Percentiles rank a stretch among this genome's conserved stretches.
Conservation (phyloP, 2,888 invertebrate genomes). For the Xestia ashworthii region DNA sequence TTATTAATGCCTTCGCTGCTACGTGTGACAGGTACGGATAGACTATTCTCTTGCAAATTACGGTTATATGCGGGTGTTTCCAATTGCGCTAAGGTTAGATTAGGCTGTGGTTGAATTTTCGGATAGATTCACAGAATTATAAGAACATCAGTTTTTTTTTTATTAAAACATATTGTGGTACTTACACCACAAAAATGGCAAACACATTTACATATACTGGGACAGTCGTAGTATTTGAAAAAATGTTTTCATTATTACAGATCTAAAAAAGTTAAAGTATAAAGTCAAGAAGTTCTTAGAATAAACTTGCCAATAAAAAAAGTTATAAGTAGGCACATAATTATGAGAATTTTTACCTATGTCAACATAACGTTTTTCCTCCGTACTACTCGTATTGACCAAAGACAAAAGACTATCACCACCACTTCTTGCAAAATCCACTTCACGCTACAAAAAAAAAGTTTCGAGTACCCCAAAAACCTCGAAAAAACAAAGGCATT, state of each 20-base stretch:
- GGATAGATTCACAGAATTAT: not conserved
- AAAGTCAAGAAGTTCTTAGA: not conserved
- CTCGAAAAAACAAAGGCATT: slow-evolving; percentile 43
- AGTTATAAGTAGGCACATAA: not conserved
- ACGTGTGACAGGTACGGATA: slow-evolving; percentile 63
- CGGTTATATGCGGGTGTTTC: slow-evolving; percentile 15
- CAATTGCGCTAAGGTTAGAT: slow-evolving; percentile 16
- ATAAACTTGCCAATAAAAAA: slow-evolving; percentile 2
- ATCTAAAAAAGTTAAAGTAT: not conserved
- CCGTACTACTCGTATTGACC: not conserved
- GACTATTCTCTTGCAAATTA: slow-evolving; percentile 53
- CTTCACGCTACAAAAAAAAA: slow-evolving; percentile 3
- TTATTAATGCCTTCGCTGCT: slow-evolving; percentile 59
- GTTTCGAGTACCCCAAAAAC: slow-evolving; percentile 13
- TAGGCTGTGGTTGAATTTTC: slow-evolving; percentile 3
- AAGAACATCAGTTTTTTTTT: not conserved
- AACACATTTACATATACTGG: too few relatives aligned
- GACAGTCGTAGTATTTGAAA: not conserved
- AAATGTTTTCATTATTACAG: not conserved
- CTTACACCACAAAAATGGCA: not conserved
- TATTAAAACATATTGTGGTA: not conserved
- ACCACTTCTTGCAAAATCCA: not conserved
- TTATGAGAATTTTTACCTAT: not conserved
- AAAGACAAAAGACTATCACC: slow-evolving; percentile 7
- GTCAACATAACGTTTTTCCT: not conserved